A percentile compares a stretch with the other conserved stretches of the same genome.
Conservation (phyloP, 2,888 invertebrate genomes). For the Mythimna impura region DNA sequence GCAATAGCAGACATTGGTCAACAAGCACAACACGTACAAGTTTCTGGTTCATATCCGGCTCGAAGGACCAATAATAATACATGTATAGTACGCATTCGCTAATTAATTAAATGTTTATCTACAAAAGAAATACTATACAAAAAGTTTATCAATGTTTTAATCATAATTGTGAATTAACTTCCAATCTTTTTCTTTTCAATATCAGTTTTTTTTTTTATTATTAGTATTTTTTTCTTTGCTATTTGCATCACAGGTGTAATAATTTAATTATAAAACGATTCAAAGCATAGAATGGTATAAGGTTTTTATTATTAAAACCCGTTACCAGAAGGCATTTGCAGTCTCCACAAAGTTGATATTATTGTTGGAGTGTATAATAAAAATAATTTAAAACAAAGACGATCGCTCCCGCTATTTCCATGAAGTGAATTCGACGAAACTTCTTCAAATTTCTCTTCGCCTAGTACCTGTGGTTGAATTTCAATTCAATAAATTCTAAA, state of each 20-base stretch:
- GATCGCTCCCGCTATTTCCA: conserved; percentile 19
- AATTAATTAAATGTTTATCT: too few species aligned
- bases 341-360: conserved; percentile 7
- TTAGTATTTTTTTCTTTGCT: too few species aligned
- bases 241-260: too few species aligned
- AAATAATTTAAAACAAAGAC: conserved; percentile 13
- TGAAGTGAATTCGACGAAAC: conserved; percentile 8
- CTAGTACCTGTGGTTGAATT: conserved; percentile 46
- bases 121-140: too few species aligned
- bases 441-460: conserved; percentile 37
- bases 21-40: too few species aligned
- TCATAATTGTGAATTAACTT: not conserved
- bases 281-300: too few species aligned
- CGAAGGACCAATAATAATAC: not conserved
- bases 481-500: conserved; percentile 42
- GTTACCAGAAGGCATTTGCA: not conserved
- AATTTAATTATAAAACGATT: too few species aligned
- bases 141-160: too few species aligned
- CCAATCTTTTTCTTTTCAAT: not conserved
- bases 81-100: not conserved
- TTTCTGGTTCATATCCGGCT: not conserved
- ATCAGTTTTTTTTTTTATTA: not conserved
- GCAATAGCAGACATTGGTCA: too few species aligned
- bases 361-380: not conserved
- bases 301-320: not conserved